phyloP scores from a whole-genome alignment of 1,140 invertebrate species.

The Halesus radiatus region DNA sequence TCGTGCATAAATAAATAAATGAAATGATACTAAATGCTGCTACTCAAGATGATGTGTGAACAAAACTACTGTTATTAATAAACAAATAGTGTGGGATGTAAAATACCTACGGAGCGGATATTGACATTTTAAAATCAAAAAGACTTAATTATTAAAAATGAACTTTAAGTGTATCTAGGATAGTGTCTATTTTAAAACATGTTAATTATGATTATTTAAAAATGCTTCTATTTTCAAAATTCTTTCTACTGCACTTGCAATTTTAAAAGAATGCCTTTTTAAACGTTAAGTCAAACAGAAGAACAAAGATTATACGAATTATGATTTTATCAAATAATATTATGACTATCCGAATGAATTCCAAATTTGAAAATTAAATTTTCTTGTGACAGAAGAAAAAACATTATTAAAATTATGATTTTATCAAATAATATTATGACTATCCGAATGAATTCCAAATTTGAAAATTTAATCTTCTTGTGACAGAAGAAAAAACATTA shows the following conservation, averaged over 20 bases:
- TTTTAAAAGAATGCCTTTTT: too few relatives aligned
- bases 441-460: too few relatives aligned
- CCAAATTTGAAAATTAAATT: too few relatives aligned
- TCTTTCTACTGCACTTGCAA: slow-evolving; percentile 1
- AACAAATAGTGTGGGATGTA: background rate
- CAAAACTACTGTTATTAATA: background rate
- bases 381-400: too few relatives aligned
- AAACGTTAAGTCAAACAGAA: too few relatives aligned
- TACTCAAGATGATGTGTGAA: background rate
- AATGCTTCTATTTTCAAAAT: background rate
- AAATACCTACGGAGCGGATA: background rate
- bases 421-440: too few relatives aligned
- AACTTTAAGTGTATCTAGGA: background rate
- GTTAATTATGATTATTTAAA: slow-evolving; percentile 1
- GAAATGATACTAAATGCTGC: background rate
- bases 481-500: background rate
- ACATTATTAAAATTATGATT: too few relatives aligned
- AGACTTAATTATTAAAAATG: slow-evolving; percentile 17
- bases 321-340: too few relatives aligned
- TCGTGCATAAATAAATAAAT: slow-evolving; percentile 2
- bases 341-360: too few relatives aligned
- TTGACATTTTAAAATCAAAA: slow-evolving; percentile 14
- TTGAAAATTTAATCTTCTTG: too few relatives aligned
- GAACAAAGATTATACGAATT: too few relatives aligned
- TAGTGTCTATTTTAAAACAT: slow-evolving; percentile 8